These are phyloP conservation scores for Galemys pyrenaicus DNA, from an alignment of 2,113 vertebrate genomes.

Conservation along the genomic window DNA sequence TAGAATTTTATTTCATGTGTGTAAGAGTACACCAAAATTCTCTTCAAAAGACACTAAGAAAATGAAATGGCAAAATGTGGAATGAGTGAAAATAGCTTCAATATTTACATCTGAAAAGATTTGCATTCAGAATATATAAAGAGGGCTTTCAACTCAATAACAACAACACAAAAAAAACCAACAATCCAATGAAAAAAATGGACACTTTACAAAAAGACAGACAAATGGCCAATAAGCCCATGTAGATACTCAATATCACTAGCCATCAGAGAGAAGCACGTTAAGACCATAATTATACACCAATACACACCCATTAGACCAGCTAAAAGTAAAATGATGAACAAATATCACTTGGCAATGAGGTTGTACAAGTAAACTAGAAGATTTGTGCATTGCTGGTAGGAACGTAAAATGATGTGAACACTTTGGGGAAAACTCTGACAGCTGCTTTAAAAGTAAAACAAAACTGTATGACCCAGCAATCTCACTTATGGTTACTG, in stretches of 20 bases:
- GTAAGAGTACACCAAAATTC: not conserved
- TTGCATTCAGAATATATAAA: not conserved
- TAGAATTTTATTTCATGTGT: not conserved
- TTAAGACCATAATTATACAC: constrained; percentile 1
- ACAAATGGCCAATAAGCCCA: not conserved
- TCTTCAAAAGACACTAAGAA: constrained; percentile 17
- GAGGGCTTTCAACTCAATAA: not conserved
- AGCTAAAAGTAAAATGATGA: constrained; percentile 5
- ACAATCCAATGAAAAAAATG: not conserved
- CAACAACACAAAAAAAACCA: not conserved
- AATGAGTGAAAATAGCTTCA: not conserved
- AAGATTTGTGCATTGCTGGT: not conserved
- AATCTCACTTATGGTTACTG: not conserved
- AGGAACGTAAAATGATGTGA: not conserved
- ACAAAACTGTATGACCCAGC: not conserved
- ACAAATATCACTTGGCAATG: not conserved
- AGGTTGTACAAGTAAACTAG: not conserved
- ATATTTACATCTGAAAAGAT: constrained; percentile 6
- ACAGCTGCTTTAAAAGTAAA: not conserved
- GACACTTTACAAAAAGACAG: not conserved
- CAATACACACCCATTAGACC: not conserved
- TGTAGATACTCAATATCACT: not conserved
- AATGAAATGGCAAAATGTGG: constrained; percentile 11
- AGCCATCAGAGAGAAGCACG: not conserved
- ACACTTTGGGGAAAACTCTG: not conserved